Conservation (phyloP, 2,888 invertebrate genomes). For the Marasmarcha lunaedactyla region DNA sequence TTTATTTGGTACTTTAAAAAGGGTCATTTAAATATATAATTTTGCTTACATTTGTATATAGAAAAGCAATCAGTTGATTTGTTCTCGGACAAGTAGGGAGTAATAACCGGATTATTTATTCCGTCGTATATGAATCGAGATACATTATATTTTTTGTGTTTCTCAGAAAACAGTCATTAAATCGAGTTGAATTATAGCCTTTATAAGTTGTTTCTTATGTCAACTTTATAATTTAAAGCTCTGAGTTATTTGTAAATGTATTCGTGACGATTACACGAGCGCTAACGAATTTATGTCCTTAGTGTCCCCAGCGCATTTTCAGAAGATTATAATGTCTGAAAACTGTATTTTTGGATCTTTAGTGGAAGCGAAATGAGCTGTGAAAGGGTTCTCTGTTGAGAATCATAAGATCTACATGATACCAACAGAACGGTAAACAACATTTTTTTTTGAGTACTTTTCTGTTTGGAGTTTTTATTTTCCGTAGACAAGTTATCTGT, state of each 20-base stretch:
- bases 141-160: conserved; percentile 1
- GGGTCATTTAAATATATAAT: too few relatives aligned
- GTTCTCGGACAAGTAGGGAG: not conserved
- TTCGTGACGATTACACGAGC: conserved; percentile 58
- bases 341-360: conserved; percentile 55
- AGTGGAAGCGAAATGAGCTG: conserved; percentile 46
- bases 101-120: conserved; percentile 1
- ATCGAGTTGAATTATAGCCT: conserved; percentile 47
- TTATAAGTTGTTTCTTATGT: conserved; percentile 66
- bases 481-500: too few relatives aligned
- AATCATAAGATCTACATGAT: conserved; percentile 38
- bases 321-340: conserved; percentile 47
- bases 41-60: too few relatives aligned
- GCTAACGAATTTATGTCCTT: conserved; percentile 62
- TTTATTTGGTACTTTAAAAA: too few relatives aligned
- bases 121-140: not conserved
- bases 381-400: conserved; percentile 40
- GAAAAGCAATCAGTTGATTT: not conserved
- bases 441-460: too few relatives aligned
- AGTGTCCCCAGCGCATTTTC: conserved; percentile 48
- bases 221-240: conserved; percentile 65
- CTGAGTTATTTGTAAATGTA: conserved; percentile 56
- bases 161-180: conserved; percentile 26
- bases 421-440: too few relatives aligned
- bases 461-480: too few relatives aligned